These are phyloP conservation scores for Phalacrocorax aristotelis DNA, from an alignment of 2,113 vertebrate genomes.

Conservation along the genomic window DNA sequence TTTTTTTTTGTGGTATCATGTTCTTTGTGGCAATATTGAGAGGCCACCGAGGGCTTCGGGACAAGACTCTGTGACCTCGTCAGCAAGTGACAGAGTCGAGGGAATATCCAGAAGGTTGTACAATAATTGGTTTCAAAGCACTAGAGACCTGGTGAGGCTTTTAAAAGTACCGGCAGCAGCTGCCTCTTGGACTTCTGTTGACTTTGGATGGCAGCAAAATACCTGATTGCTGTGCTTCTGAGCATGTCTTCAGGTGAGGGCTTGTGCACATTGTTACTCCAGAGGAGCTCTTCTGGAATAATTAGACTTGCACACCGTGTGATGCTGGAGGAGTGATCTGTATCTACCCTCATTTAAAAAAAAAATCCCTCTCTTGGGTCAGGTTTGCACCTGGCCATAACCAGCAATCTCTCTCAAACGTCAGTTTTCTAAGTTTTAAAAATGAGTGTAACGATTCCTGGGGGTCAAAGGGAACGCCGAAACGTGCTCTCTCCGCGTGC, in stretches of 20 bases:
- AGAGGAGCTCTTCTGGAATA: neutral
- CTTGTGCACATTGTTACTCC: accelerated
- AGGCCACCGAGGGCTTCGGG: neutral
- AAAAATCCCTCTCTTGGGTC: neutral
- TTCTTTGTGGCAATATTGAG: neutral
- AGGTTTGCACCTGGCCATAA: neutral
- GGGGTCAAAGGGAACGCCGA: neutral
- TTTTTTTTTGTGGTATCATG: accelerated
- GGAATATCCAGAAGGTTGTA: neutral
- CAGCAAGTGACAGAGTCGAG: neutral
- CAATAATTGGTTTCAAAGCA: neutral
- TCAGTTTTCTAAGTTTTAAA: neutral
- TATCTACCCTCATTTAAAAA: neutral
- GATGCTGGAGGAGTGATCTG: neutral
- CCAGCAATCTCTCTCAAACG: neutral
- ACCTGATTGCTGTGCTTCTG: neutral
- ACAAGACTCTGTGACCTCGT: neutral
- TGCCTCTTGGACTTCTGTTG: neutral
- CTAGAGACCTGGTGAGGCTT: neutral
- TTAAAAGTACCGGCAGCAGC: neutral
- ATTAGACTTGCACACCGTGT: neutral
- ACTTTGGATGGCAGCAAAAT: neutral
- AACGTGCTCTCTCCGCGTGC: neutral
- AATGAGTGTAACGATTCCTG: neutral
- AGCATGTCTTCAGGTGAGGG: neutral